Percentiles rank a stretch among this genome's conserved stretches.
Evolutionary conservation across 2,113 vertebrate genomes (phyloP).

Genomic region (Heloderma charlesbogerti): DNA sequence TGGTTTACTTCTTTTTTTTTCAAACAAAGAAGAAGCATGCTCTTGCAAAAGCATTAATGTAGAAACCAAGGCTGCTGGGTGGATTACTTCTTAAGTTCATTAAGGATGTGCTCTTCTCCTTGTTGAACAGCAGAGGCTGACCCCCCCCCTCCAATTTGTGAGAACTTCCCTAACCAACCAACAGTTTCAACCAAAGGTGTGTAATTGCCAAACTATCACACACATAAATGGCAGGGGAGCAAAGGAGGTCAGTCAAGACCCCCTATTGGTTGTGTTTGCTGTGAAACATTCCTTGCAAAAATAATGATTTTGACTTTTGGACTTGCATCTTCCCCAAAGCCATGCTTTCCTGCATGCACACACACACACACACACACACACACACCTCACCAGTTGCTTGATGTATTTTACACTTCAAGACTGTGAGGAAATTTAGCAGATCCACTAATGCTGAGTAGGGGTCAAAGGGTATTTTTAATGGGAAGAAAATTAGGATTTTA

Average conservation of each 20-base stretch:
- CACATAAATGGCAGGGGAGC: constrained; percentile 65
- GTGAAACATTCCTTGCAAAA: constrained; percentile 72
- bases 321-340: constrained; percentile 30
- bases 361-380: constrained; percentile 50
- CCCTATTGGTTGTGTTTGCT: constrained; percentile 72
- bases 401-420: constrained; percentile 64
- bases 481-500: constrained; percentile 4
- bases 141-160: constrained; percentile 46
- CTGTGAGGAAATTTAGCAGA: constrained; percentile 53
- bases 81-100: constrained; percentile 51
- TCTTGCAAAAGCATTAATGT: constrained; percentile 11
- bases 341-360: constrained; percentile 49
- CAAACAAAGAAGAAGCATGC: not conserved
- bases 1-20: not conserved
- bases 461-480: constrained; percentile 47
- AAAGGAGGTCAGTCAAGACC: constrained; percentile 67
- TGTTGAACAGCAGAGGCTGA: constrained; percentile 53
- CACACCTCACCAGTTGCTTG: constrained; percentile 59
- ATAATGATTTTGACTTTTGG: constrained; percentile 75
- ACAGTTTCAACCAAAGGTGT: constrained; percentile 61
- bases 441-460: constrained; percentile 32
- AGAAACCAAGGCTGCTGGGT: constrained; percentile 13
- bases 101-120: constrained; percentile 40
- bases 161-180: constrained; percentile 54
- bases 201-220: constrained; percentile 69